Conservation (phyloP, 1,140 invertebrate genomes). For the Gryon sp. region DNA sequence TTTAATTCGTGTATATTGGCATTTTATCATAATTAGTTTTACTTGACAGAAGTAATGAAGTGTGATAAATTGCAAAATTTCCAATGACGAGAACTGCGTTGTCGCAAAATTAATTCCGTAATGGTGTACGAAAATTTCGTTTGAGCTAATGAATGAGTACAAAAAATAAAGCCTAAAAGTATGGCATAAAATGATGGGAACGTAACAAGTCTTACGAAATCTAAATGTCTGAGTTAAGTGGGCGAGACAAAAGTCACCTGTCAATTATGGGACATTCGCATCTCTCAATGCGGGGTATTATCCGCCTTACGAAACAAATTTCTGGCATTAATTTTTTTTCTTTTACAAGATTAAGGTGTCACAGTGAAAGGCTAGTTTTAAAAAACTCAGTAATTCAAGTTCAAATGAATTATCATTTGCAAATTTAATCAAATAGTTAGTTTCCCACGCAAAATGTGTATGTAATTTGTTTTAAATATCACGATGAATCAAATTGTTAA, state of each 20-base stretch:
- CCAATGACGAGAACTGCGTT: constrained; percentile 14
- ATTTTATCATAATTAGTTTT: no score
- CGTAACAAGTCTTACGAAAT: constrained; percentile 29
- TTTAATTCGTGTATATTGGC: no score
- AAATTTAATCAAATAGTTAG: constrained; percentile 13
- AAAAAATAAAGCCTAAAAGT: no score
- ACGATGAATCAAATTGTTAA: constrained; percentile 6
- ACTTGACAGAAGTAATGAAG: background rate
- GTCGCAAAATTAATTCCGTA: no score
- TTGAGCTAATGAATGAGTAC: background rate
- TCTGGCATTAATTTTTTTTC: constrained; percentile 41
- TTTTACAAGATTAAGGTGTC: constrained; percentile 43
- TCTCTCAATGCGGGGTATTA: constrained; percentile 54
- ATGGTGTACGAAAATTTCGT: no score
- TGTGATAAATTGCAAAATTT: constrained; percentile 14
- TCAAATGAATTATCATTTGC: constrained; percentile 28
- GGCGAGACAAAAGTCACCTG: constrained; percentile 65
- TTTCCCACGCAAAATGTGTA: constrained; percentile 25
- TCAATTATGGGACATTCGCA: constrained; percentile 68
- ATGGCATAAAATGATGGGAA: background rate
- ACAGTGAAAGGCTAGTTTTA: constrained; percentile 43
- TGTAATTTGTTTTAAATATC: constrained; percentile 4
- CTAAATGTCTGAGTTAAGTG: constrained; percentile 49
- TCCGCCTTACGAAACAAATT: constrained; percentile 52
- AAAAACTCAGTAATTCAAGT: constrained; percentile 25